phyloP scores from a whole-genome alignment of 2,888 invertebrate genomes.

The Globia sparganii region DNA sequence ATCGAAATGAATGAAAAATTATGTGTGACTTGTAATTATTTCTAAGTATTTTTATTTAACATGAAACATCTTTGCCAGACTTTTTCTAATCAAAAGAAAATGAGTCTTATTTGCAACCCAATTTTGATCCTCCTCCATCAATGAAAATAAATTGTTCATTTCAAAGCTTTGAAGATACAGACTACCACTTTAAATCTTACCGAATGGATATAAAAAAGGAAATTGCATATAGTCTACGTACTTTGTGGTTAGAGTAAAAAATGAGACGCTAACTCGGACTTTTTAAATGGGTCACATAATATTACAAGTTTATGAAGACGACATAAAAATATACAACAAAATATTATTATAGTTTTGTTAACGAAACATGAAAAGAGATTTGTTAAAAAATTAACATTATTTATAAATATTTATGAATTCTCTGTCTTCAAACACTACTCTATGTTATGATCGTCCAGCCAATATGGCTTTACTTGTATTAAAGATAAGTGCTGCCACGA shows the following conservation, averaged over 20 bases:
- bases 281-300: conserved; percentile 39
- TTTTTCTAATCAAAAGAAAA: conserved; percentile 34
- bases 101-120: conserved; percentile 16
- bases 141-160: conserved; percentile 46
- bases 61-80: background rate
- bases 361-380: background rate
- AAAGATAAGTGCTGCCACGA: conserved; percentile 75
- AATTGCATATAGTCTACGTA: conserved; percentile 53
- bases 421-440: conserved; percentile 55
- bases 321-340: background rate
- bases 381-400: background rate
- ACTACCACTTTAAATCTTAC: conserved; percentile 47
- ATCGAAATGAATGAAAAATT: conserved; percentile 8
- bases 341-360: background rate
- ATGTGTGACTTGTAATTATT: conserved; percentile 24
- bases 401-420: conserved; percentile 6
- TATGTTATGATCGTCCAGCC: conserved; percentile 68
- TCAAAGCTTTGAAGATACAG: conserved; percentile 49
- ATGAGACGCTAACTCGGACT: conserved; percentile 9
- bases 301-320: background rate
- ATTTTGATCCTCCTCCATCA: conserved; percentile 33
- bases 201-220: conserved; percentile 52
- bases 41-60: background rate
- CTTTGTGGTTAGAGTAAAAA: conserved; percentile 29
- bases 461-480: conserved; percentile 74